Conservation (phyloP, 2,888 invertebrate genomes). For the Eledona agricola region DNA sequence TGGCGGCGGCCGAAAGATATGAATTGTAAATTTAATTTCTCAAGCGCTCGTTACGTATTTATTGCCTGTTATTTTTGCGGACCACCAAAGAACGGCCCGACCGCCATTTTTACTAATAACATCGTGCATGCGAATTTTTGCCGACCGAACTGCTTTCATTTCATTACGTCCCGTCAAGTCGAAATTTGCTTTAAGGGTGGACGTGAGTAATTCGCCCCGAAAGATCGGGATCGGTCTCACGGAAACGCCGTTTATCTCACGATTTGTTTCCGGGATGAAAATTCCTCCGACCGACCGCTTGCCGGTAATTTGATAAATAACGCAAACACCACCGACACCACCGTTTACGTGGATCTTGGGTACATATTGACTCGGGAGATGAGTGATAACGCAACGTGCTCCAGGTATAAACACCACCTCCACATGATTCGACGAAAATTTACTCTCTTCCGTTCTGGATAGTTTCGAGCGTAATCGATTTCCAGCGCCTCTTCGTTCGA, state of each 20-base stretch:
- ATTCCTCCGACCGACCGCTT: slow-evolving; percentile 2
- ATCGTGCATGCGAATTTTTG: slow-evolving; percentile 33
- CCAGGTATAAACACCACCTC: slow-evolving; percentile 12
- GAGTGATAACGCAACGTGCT: slow-evolving; percentile 28
- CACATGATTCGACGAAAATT: too few relatives aligned
- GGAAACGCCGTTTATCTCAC: slow-evolving; percentile 21
- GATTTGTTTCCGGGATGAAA: slow-evolving; percentile 9
- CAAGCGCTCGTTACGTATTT: slow-evolving; percentile 18
- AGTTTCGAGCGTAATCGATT: too few relatives aligned
- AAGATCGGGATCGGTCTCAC: slow-evolving; percentile 24
- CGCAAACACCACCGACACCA: slow-evolving; percentile 27
- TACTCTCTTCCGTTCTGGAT: too few relatives aligned
- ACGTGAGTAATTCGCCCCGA: slow-evolving; percentile 25
- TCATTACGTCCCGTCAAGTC: slow-evolving; percentile 32
- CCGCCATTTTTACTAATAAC: slow-evolving; percentile 15
- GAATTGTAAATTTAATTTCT: slow-evolving; percentile 35
- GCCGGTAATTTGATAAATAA: slow-evolving; percentile 35
- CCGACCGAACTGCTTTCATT: slow-evolving; percentile 28
- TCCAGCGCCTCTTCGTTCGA: too few relatives aligned
- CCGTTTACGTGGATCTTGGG: slow-evolving; percentile 17
- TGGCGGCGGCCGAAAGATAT: slow-evolving; percentile 17
- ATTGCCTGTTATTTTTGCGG: slow-evolving; percentile 8
- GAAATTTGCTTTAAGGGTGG: slow-evolving; percentile 32
- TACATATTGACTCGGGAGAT: slow-evolving; percentile 33
- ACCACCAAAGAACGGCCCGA: slow-evolving; percentile 10